Evolutionary conservation across 2,113 vertebrate genomes (phyloP).

Genomic region (Dicerorhinus sumatrensis): DNA sequence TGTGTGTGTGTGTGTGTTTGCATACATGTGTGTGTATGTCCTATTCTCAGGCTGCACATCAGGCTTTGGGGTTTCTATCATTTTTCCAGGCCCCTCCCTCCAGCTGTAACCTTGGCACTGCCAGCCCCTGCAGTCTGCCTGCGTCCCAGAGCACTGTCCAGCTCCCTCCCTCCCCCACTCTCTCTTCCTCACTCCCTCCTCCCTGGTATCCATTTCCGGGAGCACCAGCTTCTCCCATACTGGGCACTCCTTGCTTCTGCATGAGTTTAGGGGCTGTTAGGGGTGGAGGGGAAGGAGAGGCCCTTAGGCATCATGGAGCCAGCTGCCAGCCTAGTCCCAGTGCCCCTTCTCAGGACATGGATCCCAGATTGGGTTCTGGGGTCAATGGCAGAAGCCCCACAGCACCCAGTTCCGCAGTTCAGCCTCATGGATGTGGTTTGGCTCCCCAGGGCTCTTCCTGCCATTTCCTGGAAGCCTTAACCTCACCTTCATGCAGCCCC

Average conservation of each 20-base stretch:
- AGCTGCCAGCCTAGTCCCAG: background rate
- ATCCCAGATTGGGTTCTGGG: background rate
- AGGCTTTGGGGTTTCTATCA: background rate
- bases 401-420: background rate
- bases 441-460: background rate
- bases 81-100: background rate
- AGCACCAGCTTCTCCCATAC: background rate
- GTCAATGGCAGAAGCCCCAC: background rate
- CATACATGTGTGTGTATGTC: background rate
- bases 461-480: background rate
- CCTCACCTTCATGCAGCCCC: background rate
- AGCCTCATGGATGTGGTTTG: background rate
- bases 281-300: background rate
- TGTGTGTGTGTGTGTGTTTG: fast-evolving
- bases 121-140: background rate
- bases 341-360: background rate
- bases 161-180: background rate
- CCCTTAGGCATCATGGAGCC: background rate
- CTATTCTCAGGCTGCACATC: background rate
- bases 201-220: background rate
- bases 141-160: background rate
- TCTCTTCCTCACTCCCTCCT: background rate
- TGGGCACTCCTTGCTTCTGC: background rate
- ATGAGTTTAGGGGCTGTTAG: background rate
- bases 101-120: background rate